Base-by-base conservation (phyloP, 2,888 invertebrate genomes). In the Heteromurus nitidus region DNA sequence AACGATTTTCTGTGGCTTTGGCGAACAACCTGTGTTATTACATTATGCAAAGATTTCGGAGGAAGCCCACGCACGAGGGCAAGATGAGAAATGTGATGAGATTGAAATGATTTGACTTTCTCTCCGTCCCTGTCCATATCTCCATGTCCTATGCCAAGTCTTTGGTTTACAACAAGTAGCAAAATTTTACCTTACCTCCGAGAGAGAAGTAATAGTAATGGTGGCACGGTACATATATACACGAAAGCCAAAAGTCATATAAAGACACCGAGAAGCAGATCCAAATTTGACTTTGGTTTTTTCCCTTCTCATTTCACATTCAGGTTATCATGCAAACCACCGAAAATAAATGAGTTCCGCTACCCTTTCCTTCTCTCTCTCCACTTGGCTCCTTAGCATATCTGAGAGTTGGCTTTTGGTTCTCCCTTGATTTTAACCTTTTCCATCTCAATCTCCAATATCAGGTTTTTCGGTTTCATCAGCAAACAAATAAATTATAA, bases 321-420 rank as follows among this genome's bases (percentile, higher is more conserved):
- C 76, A 77, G 69, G 75, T 65, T 75, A 75, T 75, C 75, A 68
- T 53, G 53, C 70, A 44, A 75, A 30, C 75, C 75, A 67, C 75
- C 44, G 67, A 75, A 75, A 75, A 75, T 75, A 75, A 75, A 75
- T 67, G 73, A 73, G 80, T 69, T 80, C 60, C 73, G 79, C 70
- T 62, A 53, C 68, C 67, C n/a, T n/a, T n/a, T n/a, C n/a, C n/a
- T n/a, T n/a, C n/a, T n/a, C n/a, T 30, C 53, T 28, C 50, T 36
- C 30, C 28, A 22, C 53, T 31, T 67, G 31, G 44, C 28, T 53
- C 69, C 58, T 67, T 60, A 69, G 31, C 28, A 18, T 36, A 9
- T 36, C 36, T 36, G n/a, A n/a, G n/a, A n/a, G 36, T 36, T 36
- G 7, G 36, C 65, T 79, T n/a, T n/a, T 55, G 64, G 22, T 68